Conservation (phyloP, 2,888 invertebrate genomes). For the Leptopilina myrica region DNA sequence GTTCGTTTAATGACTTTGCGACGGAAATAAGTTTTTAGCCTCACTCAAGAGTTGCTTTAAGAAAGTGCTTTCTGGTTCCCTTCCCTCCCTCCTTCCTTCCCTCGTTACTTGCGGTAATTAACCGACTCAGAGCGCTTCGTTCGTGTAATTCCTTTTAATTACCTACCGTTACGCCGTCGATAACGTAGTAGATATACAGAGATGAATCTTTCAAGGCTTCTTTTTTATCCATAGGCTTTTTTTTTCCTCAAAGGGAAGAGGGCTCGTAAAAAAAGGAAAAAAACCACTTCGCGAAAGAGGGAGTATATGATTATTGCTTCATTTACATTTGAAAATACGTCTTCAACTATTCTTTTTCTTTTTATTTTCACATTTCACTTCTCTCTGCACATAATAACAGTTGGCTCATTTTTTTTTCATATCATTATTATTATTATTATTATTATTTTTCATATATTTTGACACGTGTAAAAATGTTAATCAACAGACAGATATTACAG, state of each 20-base stretch:
- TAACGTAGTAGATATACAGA: slow-evolving; percentile 35
- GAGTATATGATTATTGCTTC: slow-evolving; percentile 35
- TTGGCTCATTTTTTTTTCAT: neutral
- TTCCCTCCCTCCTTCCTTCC: neutral
- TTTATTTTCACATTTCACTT: neutral
- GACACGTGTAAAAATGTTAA: slow-evolving; percentile 2
- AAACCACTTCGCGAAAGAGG: neutral
- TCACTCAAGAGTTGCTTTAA: slow-evolving; percentile 2
- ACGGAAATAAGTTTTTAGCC: slow-evolving; percentile 44
- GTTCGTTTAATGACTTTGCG: slow-evolving; percentile 36
- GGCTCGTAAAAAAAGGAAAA: slow-evolving; percentile 5
- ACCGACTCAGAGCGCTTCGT: slow-evolving; percentile 35
- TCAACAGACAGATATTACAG: neutral
- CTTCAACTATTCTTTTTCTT: slow-evolving; percentile 4
- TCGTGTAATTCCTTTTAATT: slow-evolving; percentile 38
- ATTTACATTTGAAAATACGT: slow-evolving; percentile 16
- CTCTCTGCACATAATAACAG: neutral
- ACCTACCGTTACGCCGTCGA: slow-evolving; percentile 37
- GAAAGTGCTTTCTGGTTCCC: slow-evolving; percentile 27
- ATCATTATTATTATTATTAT: neutral
- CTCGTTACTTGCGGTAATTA: slow-evolving; percentile 45
- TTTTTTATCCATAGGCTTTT: slow-evolving; percentile 24
- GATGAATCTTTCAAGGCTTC: slow-evolving; percentile 20
- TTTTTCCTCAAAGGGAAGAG: slow-evolving; percentile 1
- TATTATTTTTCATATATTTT: neutral